Percentiles rank a stretch among this genome's conserved stretches.
These are phyloP conservation scores for Lypha dubia DNA, from an alignment of 2,888 invertebrate genomes.

Conservation along the genomic window DNA sequence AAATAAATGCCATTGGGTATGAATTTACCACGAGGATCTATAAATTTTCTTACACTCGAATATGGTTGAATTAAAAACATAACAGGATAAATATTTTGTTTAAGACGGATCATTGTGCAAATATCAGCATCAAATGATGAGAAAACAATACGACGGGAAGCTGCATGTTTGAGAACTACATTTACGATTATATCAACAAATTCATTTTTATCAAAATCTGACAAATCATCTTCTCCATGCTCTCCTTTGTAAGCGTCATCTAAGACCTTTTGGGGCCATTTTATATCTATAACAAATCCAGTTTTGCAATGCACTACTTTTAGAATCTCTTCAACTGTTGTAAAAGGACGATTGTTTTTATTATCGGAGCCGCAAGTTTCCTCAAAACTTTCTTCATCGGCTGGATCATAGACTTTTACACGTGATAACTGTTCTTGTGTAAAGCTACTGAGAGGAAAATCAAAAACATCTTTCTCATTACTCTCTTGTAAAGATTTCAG, in stretches of 20 bases:
- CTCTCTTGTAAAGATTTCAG: constrained; percentile 83
- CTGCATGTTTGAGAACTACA: constrained; percentile 90
- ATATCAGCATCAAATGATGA: constrained; percentile 97
- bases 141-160: constrained; percentile 91
- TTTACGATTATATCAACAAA: constrained; percentile 93
- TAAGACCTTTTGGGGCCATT: constrained; percentile 94
- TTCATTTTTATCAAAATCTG: constrained; percentile 90
- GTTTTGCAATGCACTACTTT: constrained; percentile 90
- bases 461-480: not conserved
- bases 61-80: constrained; percentile 87
- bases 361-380: constrained; percentile 88
- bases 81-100: constrained; percentile 97
- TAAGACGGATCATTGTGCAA: constrained; percentile 94
- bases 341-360: constrained; percentile 87
- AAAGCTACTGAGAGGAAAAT: constrained; percentile 26
- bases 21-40: constrained; percentile 90
- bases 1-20: constrained; percentile 91
- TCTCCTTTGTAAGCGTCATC: not conserved
- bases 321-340: constrained; percentile 91
- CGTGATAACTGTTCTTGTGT: constrained; percentile 35
- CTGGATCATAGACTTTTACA: constrained; percentile 31
- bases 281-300: constrained; percentile 97
- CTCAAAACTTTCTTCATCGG: not conserved
- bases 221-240: constrained; percentile 3
- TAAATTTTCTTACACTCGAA: constrained; percentile 83